phyloP scores from a whole-genome alignment of 2,113 vertebrate species.

The Monarcha castaneiventris region DNA sequence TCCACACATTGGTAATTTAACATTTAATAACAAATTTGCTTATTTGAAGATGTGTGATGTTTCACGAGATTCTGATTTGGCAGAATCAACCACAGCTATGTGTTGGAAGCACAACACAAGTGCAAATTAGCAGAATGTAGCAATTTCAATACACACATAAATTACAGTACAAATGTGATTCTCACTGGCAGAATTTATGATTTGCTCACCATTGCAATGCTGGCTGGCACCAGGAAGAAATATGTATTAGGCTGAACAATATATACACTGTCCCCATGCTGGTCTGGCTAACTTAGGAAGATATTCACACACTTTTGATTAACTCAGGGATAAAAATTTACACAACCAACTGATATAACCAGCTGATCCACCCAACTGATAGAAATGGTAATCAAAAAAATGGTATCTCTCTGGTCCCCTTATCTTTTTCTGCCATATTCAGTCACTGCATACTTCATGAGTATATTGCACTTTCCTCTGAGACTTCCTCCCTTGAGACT shows the following conservation, averaged over 20 bases:
- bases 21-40: neutral
- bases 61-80: neutral
- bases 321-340: neutral
- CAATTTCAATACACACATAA: neutral
- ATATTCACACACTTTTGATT: neutral
- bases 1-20: neutral
- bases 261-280: neutral
- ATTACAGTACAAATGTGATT: neutral
- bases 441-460: neutral
- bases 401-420: neutral
- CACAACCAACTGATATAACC: neutral
- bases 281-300: neutral
- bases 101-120: neutral
- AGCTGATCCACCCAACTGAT: neutral
- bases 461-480: neutral
- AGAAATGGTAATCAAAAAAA: neutral
- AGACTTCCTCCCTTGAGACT: neutral
- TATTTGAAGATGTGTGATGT: neutral
- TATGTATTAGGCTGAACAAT: neutral
- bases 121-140: neutral
- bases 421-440: neutral
- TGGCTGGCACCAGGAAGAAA: neutral
- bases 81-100: neutral
- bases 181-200: neutral
- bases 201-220: rapidly evolving